phyloP scores from a whole-genome alignment of 1,140 invertebrate species.

The Drosophila erecta region DNA sequence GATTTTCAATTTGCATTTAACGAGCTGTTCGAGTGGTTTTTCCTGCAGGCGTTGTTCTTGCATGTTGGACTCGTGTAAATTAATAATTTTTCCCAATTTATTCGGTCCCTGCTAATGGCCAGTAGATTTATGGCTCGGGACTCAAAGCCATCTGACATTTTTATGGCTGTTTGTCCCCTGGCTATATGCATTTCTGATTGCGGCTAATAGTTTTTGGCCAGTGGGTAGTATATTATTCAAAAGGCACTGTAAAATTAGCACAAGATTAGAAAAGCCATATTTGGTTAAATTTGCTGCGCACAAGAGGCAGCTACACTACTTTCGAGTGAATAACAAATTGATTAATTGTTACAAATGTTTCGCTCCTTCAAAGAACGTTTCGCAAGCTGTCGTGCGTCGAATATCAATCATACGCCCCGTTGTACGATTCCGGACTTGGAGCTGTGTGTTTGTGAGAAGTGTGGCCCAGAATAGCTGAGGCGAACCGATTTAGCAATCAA shows the following conservation, averaged over 20 bases:
- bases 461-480: constrained; percentile 31
- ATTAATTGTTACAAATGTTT: not conserved
- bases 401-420: constrained; percentile 36
- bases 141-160: constrained; percentile 53
- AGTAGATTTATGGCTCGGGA: constrained; percentile 63
- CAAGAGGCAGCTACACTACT: too few relatives aligned
- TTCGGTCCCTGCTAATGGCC: constrained; percentile 52
- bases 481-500: constrained; percentile 62
- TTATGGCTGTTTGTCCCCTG: constrained; percentile 56
- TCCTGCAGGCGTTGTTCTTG: constrained; percentile 24
- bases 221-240: constrained; percentile 64
- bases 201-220: constrained; percentile 42
- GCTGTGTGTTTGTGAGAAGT: constrained; percentile 1
- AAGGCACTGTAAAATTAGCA: constrained; percentile 52
- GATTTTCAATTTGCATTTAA: constrained; percentile 47
- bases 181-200: constrained; percentile 71
- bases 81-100: constrained; percentile 31
- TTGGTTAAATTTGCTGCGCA: too few relatives aligned
- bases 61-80: constrained; percentile 38
- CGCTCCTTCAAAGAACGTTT: not conserved
- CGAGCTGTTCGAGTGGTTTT: constrained; percentile 46
- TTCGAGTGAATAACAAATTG: not conserved
- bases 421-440: not conserved
- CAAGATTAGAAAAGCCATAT: too few relatives aligned
- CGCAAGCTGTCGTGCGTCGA: constrained; percentile 1